A percentile compares a stretch with the other conserved stretches of the same genome.
phyloP scores from a whole-genome alignment of 2,888 invertebrate species.

The Nycteola revayana region DNA sequence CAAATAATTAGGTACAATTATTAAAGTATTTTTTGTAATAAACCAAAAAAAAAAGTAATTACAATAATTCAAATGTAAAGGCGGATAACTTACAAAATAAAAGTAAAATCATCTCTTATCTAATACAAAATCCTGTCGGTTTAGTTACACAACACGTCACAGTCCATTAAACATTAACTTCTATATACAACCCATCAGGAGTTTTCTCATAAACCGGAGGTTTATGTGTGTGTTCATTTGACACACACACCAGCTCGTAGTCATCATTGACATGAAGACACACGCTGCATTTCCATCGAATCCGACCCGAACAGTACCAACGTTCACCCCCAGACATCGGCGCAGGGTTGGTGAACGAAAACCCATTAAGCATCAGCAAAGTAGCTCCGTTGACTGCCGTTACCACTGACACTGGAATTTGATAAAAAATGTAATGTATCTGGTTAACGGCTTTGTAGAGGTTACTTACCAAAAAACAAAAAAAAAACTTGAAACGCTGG shows the following conservation, averaged over 20 bases:
- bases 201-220: conserved; percentile 65
- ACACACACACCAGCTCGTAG: conserved; percentile 69
- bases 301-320: conserved; percentile 71
- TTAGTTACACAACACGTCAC: too few relatives aligned
- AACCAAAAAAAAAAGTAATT: too few relatives aligned
- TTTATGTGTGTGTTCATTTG: conserved; percentile 61
- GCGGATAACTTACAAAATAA: conserved; percentile 5
- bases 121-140: too few relatives aligned
- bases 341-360: conserved; percentile 67
- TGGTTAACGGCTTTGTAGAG: too few relatives aligned
- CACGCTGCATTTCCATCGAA: conserved; percentile 61
- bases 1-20: too few relatives aligned
- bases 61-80: too few relatives aligned
- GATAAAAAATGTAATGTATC: too few relatives aligned
- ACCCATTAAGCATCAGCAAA: conserved; percentile 68
- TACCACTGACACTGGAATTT: conserved; percentile 68
- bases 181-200: conserved; percentile 58
- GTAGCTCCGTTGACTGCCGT: conserved; percentile 72
- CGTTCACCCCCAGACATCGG: conserved; percentile 69
- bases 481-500: too few relatives aligned
- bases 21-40: too few relatives aligned
- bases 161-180: too few relatives aligned
- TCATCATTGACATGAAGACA: conserved; percentile 74
- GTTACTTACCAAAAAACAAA: too few relatives aligned
- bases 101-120: neutral